Conservation (phyloP, 1,140 invertebrate species). For the Drosophila pandora region DNA sequence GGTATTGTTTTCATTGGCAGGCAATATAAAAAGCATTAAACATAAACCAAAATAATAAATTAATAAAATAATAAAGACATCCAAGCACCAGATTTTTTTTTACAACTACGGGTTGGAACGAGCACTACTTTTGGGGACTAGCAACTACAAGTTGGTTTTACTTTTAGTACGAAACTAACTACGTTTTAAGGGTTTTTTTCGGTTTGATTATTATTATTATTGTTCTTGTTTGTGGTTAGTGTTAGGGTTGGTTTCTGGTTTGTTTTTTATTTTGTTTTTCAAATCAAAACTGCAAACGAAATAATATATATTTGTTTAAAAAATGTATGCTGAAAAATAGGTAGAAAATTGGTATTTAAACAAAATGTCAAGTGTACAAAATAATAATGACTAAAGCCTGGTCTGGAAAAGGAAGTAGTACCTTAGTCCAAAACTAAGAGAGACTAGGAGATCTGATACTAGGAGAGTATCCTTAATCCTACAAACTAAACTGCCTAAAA, state of each 20-base stretch:
- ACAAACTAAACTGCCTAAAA: conserved; percentile 43
- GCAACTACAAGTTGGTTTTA: conserved; percentile 53
- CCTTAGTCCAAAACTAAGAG: conserved; percentile 47
- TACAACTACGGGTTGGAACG: conserved; percentile 53
- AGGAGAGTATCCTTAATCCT: background rate
- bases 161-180: conserved; percentile 74
- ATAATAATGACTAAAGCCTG: conserved; percentile 50
- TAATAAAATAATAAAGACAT: conserved; percentile 44
- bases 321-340: conserved; percentile 78
- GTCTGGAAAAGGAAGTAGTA: conserved; percentile 32
- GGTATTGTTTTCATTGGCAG: conserved; percentile 24
- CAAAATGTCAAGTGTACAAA: conserved; percentile 41
- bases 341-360: conserved; percentile 80
- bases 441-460: conserved; percentile 4
- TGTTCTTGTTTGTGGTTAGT: conserved; percentile 51
- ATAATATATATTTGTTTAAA: conserved; percentile 54
- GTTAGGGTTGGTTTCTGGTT: conserved; percentile 50
- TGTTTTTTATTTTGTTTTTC: conserved; percentile 31
- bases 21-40: conserved; percentile 43
- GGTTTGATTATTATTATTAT: conserved; percentile 52
- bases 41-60: conserved; percentile 49
- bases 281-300: conserved; percentile 78
- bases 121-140: conserved; percentile 59
- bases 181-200: conserved; percentile 65
- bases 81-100: conserved; percentile 61